Percentiles rank a stretch among this genome's conserved stretches.
Conservation (phyloP, 2,888 invertebrate species). For the Chrysolina haemoptera region DNA sequence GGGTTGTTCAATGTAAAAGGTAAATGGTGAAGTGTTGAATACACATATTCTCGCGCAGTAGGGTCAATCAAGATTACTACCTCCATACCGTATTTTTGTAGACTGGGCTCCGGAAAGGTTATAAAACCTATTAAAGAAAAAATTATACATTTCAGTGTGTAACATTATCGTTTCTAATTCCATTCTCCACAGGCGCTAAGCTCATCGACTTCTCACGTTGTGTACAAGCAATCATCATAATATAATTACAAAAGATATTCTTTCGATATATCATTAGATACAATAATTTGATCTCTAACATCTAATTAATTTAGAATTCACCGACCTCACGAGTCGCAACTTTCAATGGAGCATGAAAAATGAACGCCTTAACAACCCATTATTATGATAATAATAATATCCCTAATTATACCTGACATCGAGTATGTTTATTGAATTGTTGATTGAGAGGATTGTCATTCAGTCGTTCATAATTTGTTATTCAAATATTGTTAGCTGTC, state of each 20-base stretch:
- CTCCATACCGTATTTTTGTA: not conserved
- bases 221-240: slow-evolving; percentile 36
- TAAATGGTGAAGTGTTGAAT: no score
- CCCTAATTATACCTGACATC: slow-evolving; percentile 10
- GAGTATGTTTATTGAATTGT: slow-evolving; percentile 29
- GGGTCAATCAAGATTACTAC: no score
- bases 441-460: slow-evolving; percentile 8
- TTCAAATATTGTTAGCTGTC: slow-evolving; percentile 4
- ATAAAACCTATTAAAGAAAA: slow-evolving; percentile 1
- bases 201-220: slow-evolving; percentile 40
- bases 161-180: slow-evolving; percentile 25
- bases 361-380: slow-evolving; percentile 34
- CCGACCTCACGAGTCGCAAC: slow-evolving; percentile 33
- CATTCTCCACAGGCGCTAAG: slow-evolving; percentile 33
- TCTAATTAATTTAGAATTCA: slow-evolving; percentile 37
- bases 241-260: slow-evolving; percentile 39
- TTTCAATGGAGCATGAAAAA: slow-evolving; percentile 40
- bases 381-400: slow-evolving; percentile 22
- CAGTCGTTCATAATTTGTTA: not conserved
- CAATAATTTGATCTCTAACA: slow-evolving; percentile 41
- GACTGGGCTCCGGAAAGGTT: not conserved
- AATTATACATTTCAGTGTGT: slow-evolving; percentile 1
- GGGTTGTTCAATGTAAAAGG: no score
- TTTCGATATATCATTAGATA: slow-evolving; percentile 38
- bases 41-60: no score